Evolutionary conservation across 2,888 invertebrate genomes (phyloP).

Genomic region (Maniola hyperantus): DNA sequence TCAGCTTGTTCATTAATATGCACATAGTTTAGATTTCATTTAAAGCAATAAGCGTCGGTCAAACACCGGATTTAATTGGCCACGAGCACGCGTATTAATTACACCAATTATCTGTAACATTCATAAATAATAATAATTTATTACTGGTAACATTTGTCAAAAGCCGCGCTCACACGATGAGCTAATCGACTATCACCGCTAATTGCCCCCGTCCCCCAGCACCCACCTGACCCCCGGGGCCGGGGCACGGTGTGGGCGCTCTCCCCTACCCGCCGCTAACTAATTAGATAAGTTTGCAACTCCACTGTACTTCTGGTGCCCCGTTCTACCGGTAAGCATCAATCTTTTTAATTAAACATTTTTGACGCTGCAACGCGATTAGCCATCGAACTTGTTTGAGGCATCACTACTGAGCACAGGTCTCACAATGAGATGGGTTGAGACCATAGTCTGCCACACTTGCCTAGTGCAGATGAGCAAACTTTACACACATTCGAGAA

Average conservation of each 20-base stretch:
- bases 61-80: conserved; percentile 50
- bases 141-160: conserved; percentile 79
- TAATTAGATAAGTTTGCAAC: conserved; percentile 83
- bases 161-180: conserved; percentile 80
- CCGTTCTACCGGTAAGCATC: conserved; percentile 77
- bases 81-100: conserved; percentile 55
- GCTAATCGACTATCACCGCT: conserved; percentile 83
- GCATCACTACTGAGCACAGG: too few species aligned
- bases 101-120: conserved; percentile 65
- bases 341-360: conserved; percentile 83
- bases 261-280: conserved; percentile 60
- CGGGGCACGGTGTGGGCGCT: conserved; percentile 42
- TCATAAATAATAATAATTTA: conserved; percentile 74
- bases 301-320: conserved; percentile 80
- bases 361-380: conserved; percentile 78
- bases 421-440: too few species aligned
- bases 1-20: conserved; percentile 24
- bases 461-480: too few species aligned
- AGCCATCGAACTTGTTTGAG: conserved; percentile 75
- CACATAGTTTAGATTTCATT: conserved; percentile 38
- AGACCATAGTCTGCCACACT: too few species aligned
- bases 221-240: conserved; percentile 43
- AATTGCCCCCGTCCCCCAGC: conserved; percentile 67
- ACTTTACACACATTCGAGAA: too few species aligned
- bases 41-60: conserved; percentile 48